phyloP scores from a whole-genome alignment of 2,797 vertebrate genomes.

The Danio kyathit region DNA sequence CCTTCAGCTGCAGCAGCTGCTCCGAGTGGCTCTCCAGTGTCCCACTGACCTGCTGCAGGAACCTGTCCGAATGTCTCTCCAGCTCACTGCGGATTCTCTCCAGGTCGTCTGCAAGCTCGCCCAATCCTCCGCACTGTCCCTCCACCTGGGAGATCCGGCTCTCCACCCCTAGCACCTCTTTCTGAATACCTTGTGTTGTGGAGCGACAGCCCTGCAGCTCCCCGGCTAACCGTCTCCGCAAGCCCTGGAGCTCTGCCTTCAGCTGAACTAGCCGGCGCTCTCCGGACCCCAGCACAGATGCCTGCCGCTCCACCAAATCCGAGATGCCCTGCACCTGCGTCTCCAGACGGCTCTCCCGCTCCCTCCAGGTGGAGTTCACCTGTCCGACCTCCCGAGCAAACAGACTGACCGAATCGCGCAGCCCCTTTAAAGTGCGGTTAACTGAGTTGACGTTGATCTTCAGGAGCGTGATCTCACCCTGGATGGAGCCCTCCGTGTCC shows the following conservation, averaged over 20 bases:
- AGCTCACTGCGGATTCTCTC: constrained; percentile 84
- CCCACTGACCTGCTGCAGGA: constrained; percentile 87
- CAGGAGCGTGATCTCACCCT: constrained; percentile 95
- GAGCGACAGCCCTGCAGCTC: constrained; percentile 89
- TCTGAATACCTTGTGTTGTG: constrained; percentile 83
- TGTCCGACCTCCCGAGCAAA: constrained; percentile 86
- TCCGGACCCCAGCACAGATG: constrained; percentile 86
- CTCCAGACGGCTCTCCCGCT: constrained; percentile 86
- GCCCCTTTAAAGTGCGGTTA: constrained; percentile 92
- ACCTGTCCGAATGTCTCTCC: constrained; percentile 85
- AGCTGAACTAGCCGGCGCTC: constrained; percentile 89
- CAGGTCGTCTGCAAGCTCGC: constrained; percentile 81
- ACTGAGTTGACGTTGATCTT: constrained; percentile 96
- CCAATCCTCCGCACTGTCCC: constrained; percentile 82
- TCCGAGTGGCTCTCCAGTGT: constrained; percentile 85
- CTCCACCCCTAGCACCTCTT: constrained; percentile 86
- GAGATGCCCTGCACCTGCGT: constrained; percentile 92
- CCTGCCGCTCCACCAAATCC: constrained; percentile 88
- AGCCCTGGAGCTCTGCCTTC: constrained; percentile 87
- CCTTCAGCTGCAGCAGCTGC: constrained; percentile 87
- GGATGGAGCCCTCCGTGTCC: constrained; percentile 78
- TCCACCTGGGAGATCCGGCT: constrained; percentile 88
- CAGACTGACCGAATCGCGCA: constrained; percentile 89
- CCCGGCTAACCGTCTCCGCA: constrained; percentile 83
- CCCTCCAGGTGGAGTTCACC: constrained; percentile 87